Evolutionary conservation across 1,140 invertebrate genomes (phyloP), one percentile per base, ranked within the genome.

Genomic region (Elymnias hypermnestra): DNA sequence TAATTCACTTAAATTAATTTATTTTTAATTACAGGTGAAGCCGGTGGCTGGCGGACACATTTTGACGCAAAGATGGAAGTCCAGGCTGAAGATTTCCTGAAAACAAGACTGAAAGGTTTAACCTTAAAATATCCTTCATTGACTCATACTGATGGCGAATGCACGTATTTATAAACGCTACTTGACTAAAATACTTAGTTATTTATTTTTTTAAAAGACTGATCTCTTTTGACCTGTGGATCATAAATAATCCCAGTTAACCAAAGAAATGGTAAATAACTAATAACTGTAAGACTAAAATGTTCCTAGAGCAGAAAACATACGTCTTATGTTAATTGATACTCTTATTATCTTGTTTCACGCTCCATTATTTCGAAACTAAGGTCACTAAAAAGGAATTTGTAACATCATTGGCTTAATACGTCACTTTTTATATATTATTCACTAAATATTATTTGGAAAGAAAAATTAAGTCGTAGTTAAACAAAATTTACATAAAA

Each of bases 1-100:
- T n/a, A n/a, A n/a, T n/a, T n/a, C n/a, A n/a, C n/a, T n/a, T n/a
- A n/a, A n/a, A n/a, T n/a, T n/a, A n/a, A n/a, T n/a, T n/a, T n/a
- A n/a, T n/a, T n/a, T 22, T 21, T 40, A 18, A 31, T 57, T 63
- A 2, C 44, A 83, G 79, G 79, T 19, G 68, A 82, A 60, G 63
- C 69, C 0, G 81, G 81, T 1, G 67, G 70, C 13, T 84, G 81
- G 81, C 53, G 37, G 36, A 36, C 60, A 1, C 71, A 76, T 26
- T 76, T 76, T 47, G 56, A 71, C 8, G 57, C 63, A 0, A 67
- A 56, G 17, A 37, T 76, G 64, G 50, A 48, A 15, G 31, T 53
- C 8, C 50, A 76, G 53, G 67, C 67, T 1, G 61, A 73, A 15
- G 63, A 65, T 10, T 76, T 57, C 25, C 51, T 76, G 23, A 31